These are phyloP conservation scores for Tribolium freemani DNA, from an alignment of 2,888 invertebrate species.

Conservation along the genomic window DNA sequence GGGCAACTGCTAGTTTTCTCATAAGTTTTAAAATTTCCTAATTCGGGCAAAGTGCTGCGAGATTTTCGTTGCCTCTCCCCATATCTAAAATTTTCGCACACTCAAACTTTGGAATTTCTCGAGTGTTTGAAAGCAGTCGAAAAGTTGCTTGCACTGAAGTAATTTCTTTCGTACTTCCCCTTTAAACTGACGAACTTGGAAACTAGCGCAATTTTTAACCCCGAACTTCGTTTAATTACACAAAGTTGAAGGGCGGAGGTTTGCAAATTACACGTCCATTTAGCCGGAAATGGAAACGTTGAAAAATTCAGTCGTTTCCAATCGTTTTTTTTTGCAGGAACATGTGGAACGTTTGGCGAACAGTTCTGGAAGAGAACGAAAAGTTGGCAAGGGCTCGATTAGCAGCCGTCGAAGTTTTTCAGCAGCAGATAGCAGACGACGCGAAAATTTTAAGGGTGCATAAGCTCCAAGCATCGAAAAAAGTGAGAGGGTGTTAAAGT, in stretches of 20 bases:
- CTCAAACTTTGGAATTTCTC: not conserved
- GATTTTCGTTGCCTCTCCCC: not conserved
- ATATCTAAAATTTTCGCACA: not conserved
- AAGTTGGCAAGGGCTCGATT: slow-evolving; percentile 90
- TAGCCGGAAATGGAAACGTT: not conserved
- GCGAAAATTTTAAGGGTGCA: slow-evolving; percentile 87
- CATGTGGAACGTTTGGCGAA: slow-evolving; percentile 98
- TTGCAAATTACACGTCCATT: slow-evolving; percentile 8
- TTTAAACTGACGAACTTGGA: not conserved
- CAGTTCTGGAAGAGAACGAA: slow-evolving; percentile 95
- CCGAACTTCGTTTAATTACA: not conserved
- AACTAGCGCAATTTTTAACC: not conserved
- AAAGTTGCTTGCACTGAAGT: not conserved
- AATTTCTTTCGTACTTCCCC: not conserved
- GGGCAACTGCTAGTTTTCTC: too few relatives aligned
- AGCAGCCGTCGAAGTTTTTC: slow-evolving; percentile 95
- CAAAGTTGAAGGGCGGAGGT: not conserved
- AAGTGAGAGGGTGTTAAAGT: slow-evolving; percentile 70
- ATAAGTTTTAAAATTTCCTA: not conserved
- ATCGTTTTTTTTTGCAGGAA: slow-evolving; percentile 75
- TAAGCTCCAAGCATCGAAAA: slow-evolving; percentile 86
- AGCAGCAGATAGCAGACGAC: slow-evolving; percentile 95
- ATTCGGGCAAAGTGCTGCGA: not conserved
- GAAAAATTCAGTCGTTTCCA: not conserved
- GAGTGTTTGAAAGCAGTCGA: not conserved